A percentile compares a stretch with the other conserved stretches of the same genome.
These are phyloP conservation scores for Trissonchulus latispiculum DNA, from an alignment of 2,888 invertebrate species.

Conservation along the genomic window DNA sequence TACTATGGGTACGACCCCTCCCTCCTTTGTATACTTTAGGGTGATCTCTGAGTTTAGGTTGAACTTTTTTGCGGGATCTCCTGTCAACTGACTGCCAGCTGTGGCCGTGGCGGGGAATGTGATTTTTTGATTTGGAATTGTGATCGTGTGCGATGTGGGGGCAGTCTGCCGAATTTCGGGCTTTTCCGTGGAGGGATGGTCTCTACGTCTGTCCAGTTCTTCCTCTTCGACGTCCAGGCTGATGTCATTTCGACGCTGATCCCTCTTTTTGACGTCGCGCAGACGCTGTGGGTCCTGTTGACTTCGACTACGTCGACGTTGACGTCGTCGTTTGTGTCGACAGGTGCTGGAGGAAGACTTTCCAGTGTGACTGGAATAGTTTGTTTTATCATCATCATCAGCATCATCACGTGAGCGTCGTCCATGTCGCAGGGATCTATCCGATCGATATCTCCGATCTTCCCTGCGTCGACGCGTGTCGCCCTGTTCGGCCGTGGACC, in stretches of 20 bases:
- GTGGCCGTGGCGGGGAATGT: too few relatives aligned
- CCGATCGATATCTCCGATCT: background rate
- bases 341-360: background rate
- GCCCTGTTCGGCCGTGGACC: background rate
- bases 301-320: background rate
- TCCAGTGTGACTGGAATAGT: background rate
- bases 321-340: background rate
- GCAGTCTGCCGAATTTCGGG: too few relatives aligned
- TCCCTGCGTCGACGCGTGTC: background rate
- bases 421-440: background rate
- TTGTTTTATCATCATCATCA: background rate
- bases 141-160: too few relatives aligned
- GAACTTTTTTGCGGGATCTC: too few relatives aligned
- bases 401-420: too few relatives aligned
- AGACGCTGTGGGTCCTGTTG: background rate
- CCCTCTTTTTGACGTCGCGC: background rate
- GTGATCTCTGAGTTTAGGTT: background rate
- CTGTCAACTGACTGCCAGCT: too few relatives aligned
- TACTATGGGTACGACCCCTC: background rate
- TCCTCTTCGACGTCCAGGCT: too few relatives aligned
- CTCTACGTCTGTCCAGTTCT: too few relatives aligned
- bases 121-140: too few relatives aligned
- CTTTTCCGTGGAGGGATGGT: too few relatives aligned
- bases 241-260: too few relatives aligned
- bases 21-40: background rate